Conservation (phyloP, 30 jellyfish, hydroid and myxozoan genomes). For the Hydra vulgaris region DNA sequence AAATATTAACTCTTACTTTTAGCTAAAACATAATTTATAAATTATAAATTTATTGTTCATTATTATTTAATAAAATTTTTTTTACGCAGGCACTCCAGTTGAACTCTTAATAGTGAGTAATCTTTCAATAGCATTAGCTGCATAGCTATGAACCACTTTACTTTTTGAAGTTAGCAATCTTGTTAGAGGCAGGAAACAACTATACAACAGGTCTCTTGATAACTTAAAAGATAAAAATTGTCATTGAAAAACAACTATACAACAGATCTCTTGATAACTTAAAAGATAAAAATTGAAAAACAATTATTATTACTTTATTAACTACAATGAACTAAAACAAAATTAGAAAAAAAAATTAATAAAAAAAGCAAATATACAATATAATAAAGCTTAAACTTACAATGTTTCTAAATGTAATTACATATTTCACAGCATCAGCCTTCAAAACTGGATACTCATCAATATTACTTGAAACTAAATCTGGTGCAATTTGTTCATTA, state of each 20-base stretch:
- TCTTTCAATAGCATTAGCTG: slow-evolving; percentile 74
- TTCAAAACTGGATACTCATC: slow-evolving; percentile 79
- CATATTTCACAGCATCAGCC: slow-evolving; percentile 87
- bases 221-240: slow-evolving; percentile 28
- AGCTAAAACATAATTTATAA: too few species aligned
- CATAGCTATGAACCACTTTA: slow-evolving; percentile 86
- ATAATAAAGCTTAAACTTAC: slow-evolving; percentile 27
- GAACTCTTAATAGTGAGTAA: slow-evolving; percentile 52
- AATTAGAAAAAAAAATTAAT: too few species aligned
- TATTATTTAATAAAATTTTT: too few species aligned
- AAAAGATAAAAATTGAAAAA: too few species aligned
- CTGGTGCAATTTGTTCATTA: slow-evolving; percentile 66
- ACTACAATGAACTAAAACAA: too few species aligned
- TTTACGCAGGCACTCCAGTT: slow-evolving; percentile 73
- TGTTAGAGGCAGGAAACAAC: slow-evolving; percentile 46
- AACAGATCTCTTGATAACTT: too few species aligned
- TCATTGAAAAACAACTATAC: background rate
- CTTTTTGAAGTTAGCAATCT: slow-evolving; percentile 52
- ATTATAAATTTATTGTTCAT: too few species aligned
- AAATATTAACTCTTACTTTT: too few species aligned
- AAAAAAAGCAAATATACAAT: too few species aligned
- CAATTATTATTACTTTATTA: too few species aligned
- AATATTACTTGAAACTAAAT: slow-evolving; percentile 63
- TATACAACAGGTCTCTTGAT: slow-evolving; percentile 56
- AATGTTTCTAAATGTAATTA: slow-evolving; percentile 80